Conservation (phyloP, 2,888 invertebrate genomes). For the Conops quadrifasciatus region DNA sequence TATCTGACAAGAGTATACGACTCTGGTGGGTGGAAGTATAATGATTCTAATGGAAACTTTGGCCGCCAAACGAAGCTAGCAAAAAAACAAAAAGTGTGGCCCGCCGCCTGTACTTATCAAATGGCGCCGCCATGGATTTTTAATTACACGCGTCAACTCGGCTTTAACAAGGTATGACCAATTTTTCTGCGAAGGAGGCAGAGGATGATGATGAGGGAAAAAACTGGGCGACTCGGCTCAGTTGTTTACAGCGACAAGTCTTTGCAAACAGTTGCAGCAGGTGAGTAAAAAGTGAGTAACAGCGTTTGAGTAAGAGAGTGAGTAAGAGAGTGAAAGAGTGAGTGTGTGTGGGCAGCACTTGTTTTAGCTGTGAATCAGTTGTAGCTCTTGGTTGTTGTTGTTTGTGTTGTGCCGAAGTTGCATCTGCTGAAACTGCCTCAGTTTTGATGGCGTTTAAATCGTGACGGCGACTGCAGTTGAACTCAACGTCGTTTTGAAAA, state of each 20-base stretch:
- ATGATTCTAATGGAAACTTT: neutral
- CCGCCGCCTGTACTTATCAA: neutral
- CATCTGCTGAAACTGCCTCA: neutral
- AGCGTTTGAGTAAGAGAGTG: no score
- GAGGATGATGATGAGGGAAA: no score
- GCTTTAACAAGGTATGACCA: neutral
- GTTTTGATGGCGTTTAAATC: conserved; percentile 7
- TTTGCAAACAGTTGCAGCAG: neutral
- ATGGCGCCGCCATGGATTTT: conserved; percentile 25
- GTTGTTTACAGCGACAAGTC: conserved; percentile 1
- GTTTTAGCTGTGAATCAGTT: neutral
- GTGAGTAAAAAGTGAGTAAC: neutral
- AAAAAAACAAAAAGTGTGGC: neutral
- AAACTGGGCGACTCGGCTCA: no score
- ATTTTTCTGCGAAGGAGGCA: neutral
- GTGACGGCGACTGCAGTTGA: conserved; percentile 3
- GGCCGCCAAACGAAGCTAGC: neutral
- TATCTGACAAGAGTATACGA: neutral
- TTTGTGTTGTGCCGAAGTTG: conserved; percentile 2
- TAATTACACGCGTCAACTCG: conserved; percentile 16
- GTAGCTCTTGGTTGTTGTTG: conserved; percentile 7
- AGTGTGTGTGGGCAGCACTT: conserved; percentile 26
- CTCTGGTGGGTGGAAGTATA: neutral
- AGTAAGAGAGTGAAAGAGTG: neutral
- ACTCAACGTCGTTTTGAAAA: conserved; percentile 8